These are phyloP conservation scores for Ditylenchus dipsaci DNA, from an alignment of 1,140 invertebrate genomes.

Conservation along the genomic window DNA sequence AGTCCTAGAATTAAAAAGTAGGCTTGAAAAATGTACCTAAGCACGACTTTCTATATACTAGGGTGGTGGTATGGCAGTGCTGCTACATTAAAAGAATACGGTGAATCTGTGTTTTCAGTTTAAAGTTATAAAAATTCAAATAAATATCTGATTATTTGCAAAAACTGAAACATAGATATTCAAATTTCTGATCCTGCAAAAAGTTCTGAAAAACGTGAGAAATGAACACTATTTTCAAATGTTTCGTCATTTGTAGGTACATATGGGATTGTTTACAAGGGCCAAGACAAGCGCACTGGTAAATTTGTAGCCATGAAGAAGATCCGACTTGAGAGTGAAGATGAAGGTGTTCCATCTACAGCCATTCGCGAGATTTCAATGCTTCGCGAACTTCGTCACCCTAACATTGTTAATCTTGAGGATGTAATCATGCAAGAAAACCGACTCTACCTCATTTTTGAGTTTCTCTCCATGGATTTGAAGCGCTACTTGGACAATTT, in stretches of 20 bases:
- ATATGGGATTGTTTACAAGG: slow-evolving; percentile 89
- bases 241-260: slow-evolving; percentile 67
- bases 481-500: slow-evolving; percentile 93
- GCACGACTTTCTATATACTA: too few relatives aligned
- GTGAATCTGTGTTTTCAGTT: too few relatives aligned
- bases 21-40: too few relatives aligned
- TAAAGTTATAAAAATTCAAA: too few relatives aligned
- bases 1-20: too few relatives aligned
- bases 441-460: slow-evolving; percentile 81
- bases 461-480: slow-evolving; percentile 94
- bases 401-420: slow-evolving; percentile 82
- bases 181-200: too few relatives aligned
- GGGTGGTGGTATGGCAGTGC: too few relatives aligned
- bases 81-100: too few relatives aligned
- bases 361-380: slow-evolving; percentile 88
- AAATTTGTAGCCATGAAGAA: slow-evolving; percentile 91
- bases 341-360: slow-evolving; percentile 86
- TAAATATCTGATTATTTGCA: too few relatives aligned
- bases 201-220: too few relatives aligned
- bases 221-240: background rate
- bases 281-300: slow-evolving; percentile 76
- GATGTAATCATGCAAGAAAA: slow-evolving; percentile 78
- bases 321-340: slow-evolving; percentile 81
- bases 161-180: too few relatives aligned
- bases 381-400: slow-evolving; percentile 81